Conservation (phyloP, 1,140 invertebrate species). For the Paramacrobiotus metropolitanus region DNA sequence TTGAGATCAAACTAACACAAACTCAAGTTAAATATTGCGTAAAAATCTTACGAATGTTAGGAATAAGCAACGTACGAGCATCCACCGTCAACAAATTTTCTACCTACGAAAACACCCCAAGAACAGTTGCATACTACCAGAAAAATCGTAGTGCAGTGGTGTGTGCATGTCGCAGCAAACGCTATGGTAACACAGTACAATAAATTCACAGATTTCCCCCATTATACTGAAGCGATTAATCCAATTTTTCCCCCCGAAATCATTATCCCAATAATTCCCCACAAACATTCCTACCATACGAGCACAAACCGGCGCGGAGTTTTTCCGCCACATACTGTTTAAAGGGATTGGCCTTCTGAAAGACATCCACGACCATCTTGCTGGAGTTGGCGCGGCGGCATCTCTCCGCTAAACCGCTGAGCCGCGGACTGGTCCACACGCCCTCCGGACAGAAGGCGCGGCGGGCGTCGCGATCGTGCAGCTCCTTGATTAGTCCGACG, state of each 20-base stretch:
- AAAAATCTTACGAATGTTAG: too few species aligned
- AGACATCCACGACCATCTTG: constrained; percentile 6
- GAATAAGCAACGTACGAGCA: too few species aligned
- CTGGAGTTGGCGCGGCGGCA: constrained; percentile 11
- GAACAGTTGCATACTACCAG: too few species aligned
- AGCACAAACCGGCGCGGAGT: too few species aligned
- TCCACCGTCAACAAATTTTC: constrained; percentile 55
- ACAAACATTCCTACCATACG: too few species aligned
- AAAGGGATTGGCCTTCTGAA: constrained; percentile 11
- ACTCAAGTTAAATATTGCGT: too few species aligned
- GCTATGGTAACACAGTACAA: constrained; percentile 30
- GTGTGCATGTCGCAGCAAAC: constrained; percentile 9
- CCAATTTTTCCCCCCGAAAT: too few species aligned
- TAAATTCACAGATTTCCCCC: too few species aligned
- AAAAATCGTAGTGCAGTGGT: too few species aligned
- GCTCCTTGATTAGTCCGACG: constrained; percentile 45
- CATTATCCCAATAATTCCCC: too few species aligned
- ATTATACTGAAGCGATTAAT: too few species aligned
- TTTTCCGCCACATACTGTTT: constrained; percentile 19
- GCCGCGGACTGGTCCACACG: constrained; percentile 48
- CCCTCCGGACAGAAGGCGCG: constrained; percentile 45
- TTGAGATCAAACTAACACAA: too few species aligned
- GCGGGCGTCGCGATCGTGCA: constrained; percentile 52
- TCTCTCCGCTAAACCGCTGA: constrained; percentile 32
- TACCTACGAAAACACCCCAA: constrained; percentile 14